These are phyloP conservation scores for Rotaria magnacalcarata DNA, from an alignment of 2,888 invertebrate genomes.

Conservation along the genomic window DNA sequence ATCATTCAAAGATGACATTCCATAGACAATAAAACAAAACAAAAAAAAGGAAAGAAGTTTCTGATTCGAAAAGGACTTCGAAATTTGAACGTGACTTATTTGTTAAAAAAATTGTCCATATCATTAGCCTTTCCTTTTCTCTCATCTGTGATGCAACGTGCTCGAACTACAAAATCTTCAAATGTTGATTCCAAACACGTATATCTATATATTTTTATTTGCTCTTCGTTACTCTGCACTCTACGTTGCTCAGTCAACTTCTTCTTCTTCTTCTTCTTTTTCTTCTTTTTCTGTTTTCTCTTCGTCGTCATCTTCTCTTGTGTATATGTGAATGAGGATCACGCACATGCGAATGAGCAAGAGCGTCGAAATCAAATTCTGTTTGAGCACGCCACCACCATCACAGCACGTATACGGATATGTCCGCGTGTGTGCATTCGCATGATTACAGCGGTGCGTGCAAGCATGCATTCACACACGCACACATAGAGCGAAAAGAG, in stretches of 20 bases:
- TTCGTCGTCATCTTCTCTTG: not conserved
- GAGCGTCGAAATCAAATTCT: constrained; percentile 32
- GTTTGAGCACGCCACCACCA: not conserved
- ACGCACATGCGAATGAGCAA: constrained; percentile 19
- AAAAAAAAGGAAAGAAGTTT: not conserved
- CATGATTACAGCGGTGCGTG: constrained; percentile 27
- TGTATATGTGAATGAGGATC: constrained; percentile 14
- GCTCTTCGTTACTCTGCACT: constrained; percentile 20
- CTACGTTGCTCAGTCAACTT: not conserved
- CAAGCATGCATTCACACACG: constrained; percentile 9
- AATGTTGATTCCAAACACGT: constrained; percentile 31
- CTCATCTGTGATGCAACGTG: constrained; percentile 29
- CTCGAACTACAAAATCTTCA: not conserved
- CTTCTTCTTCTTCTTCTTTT: not conserved
- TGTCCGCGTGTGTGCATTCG: constrained; percentile 16
- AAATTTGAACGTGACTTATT: constrained; percentile 18
- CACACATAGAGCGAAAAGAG: not conserved
- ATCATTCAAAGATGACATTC: not conserved
- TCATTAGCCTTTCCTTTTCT: constrained; percentile 21
- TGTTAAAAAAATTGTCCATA: constrained; percentile 26
- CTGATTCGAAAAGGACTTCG: not conserved
- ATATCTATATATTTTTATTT: not conserved
- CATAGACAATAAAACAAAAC: not conserved
- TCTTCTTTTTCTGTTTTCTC: not conserved
- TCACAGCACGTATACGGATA: constrained; percentile 31